A percentile compares a stretch with the other conserved stretches of the same genome.
These are phyloP conservation scores for Verasper variegatus DNA, from an alignment of 2,113 vertebrate species.

Conservation along the genomic window DNA sequence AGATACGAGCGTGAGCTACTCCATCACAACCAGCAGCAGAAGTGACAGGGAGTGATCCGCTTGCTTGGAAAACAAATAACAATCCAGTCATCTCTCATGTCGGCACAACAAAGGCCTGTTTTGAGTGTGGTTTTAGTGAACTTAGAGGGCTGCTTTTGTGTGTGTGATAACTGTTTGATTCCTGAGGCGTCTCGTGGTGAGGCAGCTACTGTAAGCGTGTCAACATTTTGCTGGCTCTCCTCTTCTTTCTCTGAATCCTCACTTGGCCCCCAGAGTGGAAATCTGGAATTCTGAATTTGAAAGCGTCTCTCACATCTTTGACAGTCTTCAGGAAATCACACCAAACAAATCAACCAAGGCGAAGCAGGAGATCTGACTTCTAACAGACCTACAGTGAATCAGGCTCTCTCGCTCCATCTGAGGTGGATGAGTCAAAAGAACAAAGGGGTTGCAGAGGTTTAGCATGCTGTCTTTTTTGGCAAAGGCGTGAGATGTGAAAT, in stretches of 20 bases:
- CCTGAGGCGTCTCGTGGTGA: slow-evolving; percentile 76
- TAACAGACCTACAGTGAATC: slow-evolving; percentile 69
- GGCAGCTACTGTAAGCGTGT: slow-evolving; percentile 79
- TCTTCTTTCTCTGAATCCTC: slow-evolving; percentile 71
- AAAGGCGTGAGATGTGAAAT: slow-evolving; percentile 73
- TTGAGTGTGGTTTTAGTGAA: slow-evolving; percentile 80
- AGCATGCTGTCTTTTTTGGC: slow-evolving; percentile 76
- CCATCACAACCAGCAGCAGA: slow-evolving; percentile 71
- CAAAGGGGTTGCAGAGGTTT: slow-evolving; percentile 76
- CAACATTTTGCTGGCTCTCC: slow-evolving; percentile 74
- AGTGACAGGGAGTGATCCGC: slow-evolving; percentile 77
- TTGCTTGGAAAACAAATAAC: slow-evolving; percentile 80
- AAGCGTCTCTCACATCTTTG: slow-evolving; percentile 77
- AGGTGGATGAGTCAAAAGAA: slow-evolving; percentile 76
- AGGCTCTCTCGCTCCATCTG: slow-evolving; percentile 71
- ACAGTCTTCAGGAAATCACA: slow-evolving; percentile 82
- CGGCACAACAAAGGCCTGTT: slow-evolving; percentile 80
- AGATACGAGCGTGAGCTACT: slow-evolving; percentile 66
- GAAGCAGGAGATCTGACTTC: slow-evolving; percentile 74
- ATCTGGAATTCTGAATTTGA: slow-evolving; percentile 78
- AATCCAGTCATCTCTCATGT: slow-evolving; percentile 81
- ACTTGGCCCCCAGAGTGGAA: slow-evolving; percentile 76
- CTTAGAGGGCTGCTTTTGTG: slow-evolving; percentile 79
- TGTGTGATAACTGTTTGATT: slow-evolving; percentile 77
- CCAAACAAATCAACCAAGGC: slow-evolving; percentile 73